Conservation (phyloP, 2,113 vertebrate species). For the Dunckerocampus dactyliophorus region DNA sequence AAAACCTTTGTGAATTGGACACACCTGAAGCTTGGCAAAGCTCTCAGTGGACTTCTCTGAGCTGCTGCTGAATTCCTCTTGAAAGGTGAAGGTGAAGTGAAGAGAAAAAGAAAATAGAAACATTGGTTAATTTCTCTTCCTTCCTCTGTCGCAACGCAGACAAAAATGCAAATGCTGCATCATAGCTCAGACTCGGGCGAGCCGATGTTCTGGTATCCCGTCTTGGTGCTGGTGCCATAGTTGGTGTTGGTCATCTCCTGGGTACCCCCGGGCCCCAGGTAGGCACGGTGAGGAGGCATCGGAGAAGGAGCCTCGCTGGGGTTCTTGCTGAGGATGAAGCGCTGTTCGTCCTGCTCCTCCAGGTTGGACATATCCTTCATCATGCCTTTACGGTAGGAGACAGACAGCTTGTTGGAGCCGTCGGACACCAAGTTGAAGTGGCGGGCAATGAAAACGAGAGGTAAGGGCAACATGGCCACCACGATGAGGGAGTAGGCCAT, state of each 20-base stretch:
- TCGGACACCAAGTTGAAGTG: constrained; percentile 90
- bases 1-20: too few relatives aligned
- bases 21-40: too few relatives aligned
- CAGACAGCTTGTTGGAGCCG: constrained; percentile 91
- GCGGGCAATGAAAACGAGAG: constrained; percentile 83
- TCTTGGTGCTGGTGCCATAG: constrained; percentile 87
- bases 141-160: neutral
- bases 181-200: constrained; percentile 94
- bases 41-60: too few relatives aligned
- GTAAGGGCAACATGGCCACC: constrained; percentile 86
- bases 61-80: constrained; percentile 5
- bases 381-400: constrained; percentile 96
- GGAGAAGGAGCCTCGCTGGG: constrained; percentile 90
- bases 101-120: constrained; percentile 6
- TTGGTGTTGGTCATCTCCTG: constrained; percentile 86
- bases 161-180: constrained; percentile 40
- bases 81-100: constrained; percentile 58
- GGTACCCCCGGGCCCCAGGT: constrained; percentile 86
- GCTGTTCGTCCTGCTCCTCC: constrained; percentile 93
- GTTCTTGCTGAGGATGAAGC: constrained; percentile 94
- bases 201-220: constrained; percentile 84
- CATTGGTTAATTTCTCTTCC: neutral
- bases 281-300: constrained; percentile 89
- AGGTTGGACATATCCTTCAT: constrained; percentile 98
- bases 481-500: constrained; percentile 87